Base-by-base conservation (phyloP, 53 echinoderm and acorn worm genomes). In the Stichopus horrens region DNA sequence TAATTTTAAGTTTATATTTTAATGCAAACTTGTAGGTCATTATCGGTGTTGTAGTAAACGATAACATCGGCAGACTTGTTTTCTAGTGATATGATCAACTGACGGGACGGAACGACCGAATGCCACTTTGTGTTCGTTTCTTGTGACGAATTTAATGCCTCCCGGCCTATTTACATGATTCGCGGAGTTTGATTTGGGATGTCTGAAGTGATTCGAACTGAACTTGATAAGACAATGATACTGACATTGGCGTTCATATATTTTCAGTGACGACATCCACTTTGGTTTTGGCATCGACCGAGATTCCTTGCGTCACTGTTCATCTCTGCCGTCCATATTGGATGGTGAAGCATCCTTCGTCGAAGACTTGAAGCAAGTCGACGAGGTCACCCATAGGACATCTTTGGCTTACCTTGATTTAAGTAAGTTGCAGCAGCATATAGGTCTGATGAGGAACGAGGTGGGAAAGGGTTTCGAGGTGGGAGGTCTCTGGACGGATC, bases 331-430 rank as follows among this genome's bases (percentile, higher is more conserved):
- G 4, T 93, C 92, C 67, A 76, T 94, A 53, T 81, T 94, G 8
- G 93, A 96, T 52, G 96, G 96, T 9, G 96, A 96, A 66, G 96
- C 96, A 0, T 83, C 81, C 71, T 96, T 96, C 83, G 37, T 96
- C 11, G 94, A 96, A 23, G 96, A 96, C 66, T 60, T 94, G 66
- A 92, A 93, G 11, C 88, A 90, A 57, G 92, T 92, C 54, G 94
- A 95, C 54, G 76, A 86, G 19, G 76, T 88, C 73, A 91, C 91
- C 0, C 96, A 96, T 53, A 87, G 90, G 57, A 71, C 77, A 5
- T 96, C 96, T 8, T 92, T 94, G 5, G 93, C 91, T 8, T 92
- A 90, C 59, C 76, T 93, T 5, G 94, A 96, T 79, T 81, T 96
- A 16, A 55, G 87, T 87, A 87, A 74, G 83, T 76, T 4, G 9